A percentile compares a stretch with the other conserved stretches of the same genome.
Conservation (phyloP, 2,888 invertebrate species). For the Uropetala carovei region DNA sequence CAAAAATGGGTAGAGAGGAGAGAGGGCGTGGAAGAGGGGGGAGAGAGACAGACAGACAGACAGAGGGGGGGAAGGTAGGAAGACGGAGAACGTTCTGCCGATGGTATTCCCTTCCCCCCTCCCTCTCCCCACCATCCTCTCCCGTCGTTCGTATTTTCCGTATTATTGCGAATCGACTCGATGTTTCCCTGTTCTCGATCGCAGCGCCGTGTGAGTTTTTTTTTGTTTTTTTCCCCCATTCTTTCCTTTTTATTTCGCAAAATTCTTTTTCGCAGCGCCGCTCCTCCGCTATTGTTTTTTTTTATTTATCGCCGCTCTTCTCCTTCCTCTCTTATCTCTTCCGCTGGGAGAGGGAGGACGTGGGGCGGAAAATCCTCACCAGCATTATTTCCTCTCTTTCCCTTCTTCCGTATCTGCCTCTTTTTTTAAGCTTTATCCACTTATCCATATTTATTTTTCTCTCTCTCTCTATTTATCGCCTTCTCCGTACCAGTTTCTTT, state of each 20-base stretch:
- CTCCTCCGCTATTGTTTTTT: too few species aligned
- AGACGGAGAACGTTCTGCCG: neutral
- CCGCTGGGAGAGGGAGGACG: too few species aligned
- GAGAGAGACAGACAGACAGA: neutral
- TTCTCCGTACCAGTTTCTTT: too few species aligned
- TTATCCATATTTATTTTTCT: too few species aligned
- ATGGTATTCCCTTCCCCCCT: neutral
- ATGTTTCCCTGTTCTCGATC: neutral
- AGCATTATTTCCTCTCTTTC: too few species aligned
- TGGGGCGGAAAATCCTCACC: too few species aligned
- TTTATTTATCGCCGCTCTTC: too few species aligned
- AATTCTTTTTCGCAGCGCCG: neutral
- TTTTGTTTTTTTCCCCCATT: neutral
- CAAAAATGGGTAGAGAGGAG: neutral
- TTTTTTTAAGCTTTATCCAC: too few species aligned
- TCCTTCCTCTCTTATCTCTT: too few species aligned
- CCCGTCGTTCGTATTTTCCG: neutral
- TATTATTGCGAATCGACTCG: conserved; percentile 27
- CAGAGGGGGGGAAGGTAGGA: neutral
- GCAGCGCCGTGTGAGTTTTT: neutral
- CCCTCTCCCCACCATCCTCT: neutral
- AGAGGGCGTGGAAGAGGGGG: neutral
- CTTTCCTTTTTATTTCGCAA: neutral
- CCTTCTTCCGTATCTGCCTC: too few species aligned
- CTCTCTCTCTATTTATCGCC: too few species aligned